Evolutionary conservation across 2,888 invertebrate species (phyloP), one percentile per base, ranked within the genome.

Genomic region (Euproctis similis): DNA sequence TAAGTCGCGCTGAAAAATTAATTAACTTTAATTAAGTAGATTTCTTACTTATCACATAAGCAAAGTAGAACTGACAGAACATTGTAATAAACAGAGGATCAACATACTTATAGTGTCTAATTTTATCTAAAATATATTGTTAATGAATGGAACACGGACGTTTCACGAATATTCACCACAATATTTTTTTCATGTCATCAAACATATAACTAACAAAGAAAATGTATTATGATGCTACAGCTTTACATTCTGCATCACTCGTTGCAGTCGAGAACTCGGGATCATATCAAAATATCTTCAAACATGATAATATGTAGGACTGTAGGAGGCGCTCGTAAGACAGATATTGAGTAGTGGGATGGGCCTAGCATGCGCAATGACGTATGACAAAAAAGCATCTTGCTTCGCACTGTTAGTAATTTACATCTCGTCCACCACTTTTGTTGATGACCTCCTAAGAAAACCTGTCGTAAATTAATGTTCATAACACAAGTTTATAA

Each of bases 341-440:
- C 82, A 77, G 81, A 82, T 85, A 84, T 85, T 82, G 84, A 85
- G 84, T 85, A 60, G 82, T 78, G 84, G 84, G 84, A 73, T 68
- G 85, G 82, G 77, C 82, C 56, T 78, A 77, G 60, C 76, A 81
- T 85, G 85, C 85, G 85, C 84, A 82, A 71, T 76, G 71, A 78
- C 60, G 61, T 63, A 71, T 75, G 68, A 69, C 54, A 53, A 54
- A 47, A 50, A 24, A 12, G 63, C 60, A 66, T 58, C 46, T 49
- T 35, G 51, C 41, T 45, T 61, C 59, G 49, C 51, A 59, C 59
- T 60, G 55, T 62, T 63, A 76, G 72, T 67, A 70, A 72, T 67
- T 61, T 67, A 65, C 4, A 6, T 14, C 4, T 59, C 56, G 53
- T 56, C 66, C 56, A 58, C 65, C 69, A 75, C 77, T 78, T 78